These are phyloP conservation scores for Drosophila suzukii DNA, from an alignment of 1,140 invertebrate genomes.

Conservation along the genomic window DNA sequence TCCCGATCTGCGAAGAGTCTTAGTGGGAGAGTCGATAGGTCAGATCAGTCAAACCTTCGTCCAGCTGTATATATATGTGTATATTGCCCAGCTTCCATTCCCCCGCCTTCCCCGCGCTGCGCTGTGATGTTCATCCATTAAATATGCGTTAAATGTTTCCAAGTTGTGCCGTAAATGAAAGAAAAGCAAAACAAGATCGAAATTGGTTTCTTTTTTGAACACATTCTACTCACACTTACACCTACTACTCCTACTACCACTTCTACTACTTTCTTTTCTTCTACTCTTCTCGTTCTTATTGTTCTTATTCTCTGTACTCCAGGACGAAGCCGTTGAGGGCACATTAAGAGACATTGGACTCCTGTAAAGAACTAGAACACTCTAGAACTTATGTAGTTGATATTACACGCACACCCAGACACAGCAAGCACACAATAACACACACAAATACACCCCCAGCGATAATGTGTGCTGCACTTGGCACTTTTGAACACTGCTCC, in stretches of 20 bases:
- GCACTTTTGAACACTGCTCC: constrained; percentile 36
- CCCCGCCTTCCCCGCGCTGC: constrained; percentile 41
- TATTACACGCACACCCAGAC: constrained; percentile 57
- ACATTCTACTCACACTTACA: constrained; percentile 33
- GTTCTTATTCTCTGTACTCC: constrained; percentile 84
- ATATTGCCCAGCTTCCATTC: constrained; percentile 50
- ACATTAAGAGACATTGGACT: constrained; percentile 93
- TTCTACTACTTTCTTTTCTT: constrained; percentile 53
- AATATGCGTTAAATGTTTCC: constrained; percentile 45
- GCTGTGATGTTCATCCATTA: constrained; percentile 55
- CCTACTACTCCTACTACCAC: constrained; percentile 32
- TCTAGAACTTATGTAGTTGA: constrained; percentile 67
- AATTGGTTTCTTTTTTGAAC: constrained; percentile 36
- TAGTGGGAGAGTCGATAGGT: constrained; percentile 57
- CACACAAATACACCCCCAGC: constrained; percentile 28
- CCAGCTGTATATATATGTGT: constrained; percentile 57
- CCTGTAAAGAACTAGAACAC: constrained; percentile 86
- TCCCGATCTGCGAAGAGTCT: constrained; percentile 30
- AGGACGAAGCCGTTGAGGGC: constrained; percentile 93
- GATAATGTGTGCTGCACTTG: constrained; percentile 36
- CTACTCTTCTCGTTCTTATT: constrained; percentile 83
- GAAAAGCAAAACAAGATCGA: constrained; percentile 14
- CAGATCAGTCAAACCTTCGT: constrained; percentile 41
- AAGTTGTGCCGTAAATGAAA: constrained; percentile 39
- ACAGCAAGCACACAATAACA: constrained; percentile 21